Percentiles rank a stretch among this genome's conserved stretches.
Evolutionary conservation across 1,140 invertebrate genomes (phyloP).

Genomic region (Augochlora pura): DNA sequence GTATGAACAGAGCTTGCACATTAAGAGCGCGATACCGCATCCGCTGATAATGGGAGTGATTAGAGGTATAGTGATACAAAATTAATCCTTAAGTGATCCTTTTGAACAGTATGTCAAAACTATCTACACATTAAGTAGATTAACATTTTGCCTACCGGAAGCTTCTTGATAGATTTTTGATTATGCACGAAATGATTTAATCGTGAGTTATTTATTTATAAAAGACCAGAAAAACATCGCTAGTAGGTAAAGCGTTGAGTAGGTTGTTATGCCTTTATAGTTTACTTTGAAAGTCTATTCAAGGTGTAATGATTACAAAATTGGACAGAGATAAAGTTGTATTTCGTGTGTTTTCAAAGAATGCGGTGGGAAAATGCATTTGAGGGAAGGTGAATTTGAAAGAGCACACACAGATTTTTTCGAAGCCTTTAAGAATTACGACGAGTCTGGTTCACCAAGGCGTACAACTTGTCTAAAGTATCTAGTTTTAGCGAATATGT

Average conservation of each 20-base stretch:
- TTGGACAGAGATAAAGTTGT: not conserved
- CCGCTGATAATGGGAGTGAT: constrained; percentile 99
- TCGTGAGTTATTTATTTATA: too few species aligned
- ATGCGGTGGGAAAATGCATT: constrained; percentile 99
- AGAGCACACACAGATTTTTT: constrained; percentile 99
- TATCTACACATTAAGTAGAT: too few species aligned
- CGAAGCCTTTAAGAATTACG: constrained; percentile 99
- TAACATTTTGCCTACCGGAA: too few species aligned
- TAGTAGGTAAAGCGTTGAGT: too few species aligned
- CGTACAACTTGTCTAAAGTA: constrained; percentile 99
- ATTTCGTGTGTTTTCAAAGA: constrained; percentile 83
- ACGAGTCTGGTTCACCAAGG: constrained; percentile 98
- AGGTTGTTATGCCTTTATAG: too few species aligned
- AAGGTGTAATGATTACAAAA: not conserved
- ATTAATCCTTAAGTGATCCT: too few species aligned
- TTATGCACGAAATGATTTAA: too few species aligned
- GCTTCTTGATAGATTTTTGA: too few species aligned
- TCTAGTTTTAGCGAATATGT: constrained; percentile 99
- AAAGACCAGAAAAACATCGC: too few species aligned
- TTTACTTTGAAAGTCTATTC: too few species aligned
- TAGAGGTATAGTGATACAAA: constrained; percentile 84
- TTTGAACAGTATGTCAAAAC: not conserved
- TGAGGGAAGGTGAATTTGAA: constrained; percentile 98
- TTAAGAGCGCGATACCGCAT: constrained; percentile 99
- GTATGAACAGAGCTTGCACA: constrained; percentile 99